Evolutionary conservation across 2,113 vertebrate genomes (phyloP).

Genomic region (Dolichallabes microphthalmus): DNA sequence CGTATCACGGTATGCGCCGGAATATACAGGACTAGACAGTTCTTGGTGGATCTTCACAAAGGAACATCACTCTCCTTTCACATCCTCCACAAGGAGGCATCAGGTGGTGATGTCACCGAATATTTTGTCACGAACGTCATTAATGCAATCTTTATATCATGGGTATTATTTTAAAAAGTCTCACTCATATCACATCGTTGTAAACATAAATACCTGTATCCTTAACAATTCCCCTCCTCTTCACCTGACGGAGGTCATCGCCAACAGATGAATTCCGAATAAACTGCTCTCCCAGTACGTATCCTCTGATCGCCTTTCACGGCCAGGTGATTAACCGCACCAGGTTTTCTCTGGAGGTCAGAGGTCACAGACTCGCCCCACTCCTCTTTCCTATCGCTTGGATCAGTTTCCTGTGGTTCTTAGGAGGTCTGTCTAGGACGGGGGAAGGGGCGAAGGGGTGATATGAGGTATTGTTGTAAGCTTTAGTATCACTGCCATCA

Average conservation of each 20-base stretch:
- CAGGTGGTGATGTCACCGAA: not conserved
- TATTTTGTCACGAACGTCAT: not conserved
- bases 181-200: not conserved
- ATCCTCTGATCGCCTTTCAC: constrained; percentile 52
- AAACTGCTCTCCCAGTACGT: constrained; percentile 24
- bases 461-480: constrained; percentile 8
- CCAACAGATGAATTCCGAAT: constrained; percentile 41
- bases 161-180: not conserved
- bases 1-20: not conserved
- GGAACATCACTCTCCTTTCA: no score
- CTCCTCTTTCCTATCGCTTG: constrained; percentile 21
- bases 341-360: constrained; percentile 26
- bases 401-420: constrained; percentile 26
- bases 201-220: constrained; percentile 11
- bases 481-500: not conserved
- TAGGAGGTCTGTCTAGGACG: not conserved
- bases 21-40: no score
- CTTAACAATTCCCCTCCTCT: constrained; percentile 41
- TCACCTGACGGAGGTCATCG: constrained; percentile 31
- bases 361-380: constrained; percentile 25
- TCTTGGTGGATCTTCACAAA: no score
- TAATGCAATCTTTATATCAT: not conserved
- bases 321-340: constrained; percentile 11
- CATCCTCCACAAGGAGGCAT: no score
- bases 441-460: not conserved